Percentiles rank a stretch among this genome's conserved stretches.
phyloP scores from a whole-genome alignment of 2,113 vertebrate species.

The Arvicanthis niloticus region DNA sequence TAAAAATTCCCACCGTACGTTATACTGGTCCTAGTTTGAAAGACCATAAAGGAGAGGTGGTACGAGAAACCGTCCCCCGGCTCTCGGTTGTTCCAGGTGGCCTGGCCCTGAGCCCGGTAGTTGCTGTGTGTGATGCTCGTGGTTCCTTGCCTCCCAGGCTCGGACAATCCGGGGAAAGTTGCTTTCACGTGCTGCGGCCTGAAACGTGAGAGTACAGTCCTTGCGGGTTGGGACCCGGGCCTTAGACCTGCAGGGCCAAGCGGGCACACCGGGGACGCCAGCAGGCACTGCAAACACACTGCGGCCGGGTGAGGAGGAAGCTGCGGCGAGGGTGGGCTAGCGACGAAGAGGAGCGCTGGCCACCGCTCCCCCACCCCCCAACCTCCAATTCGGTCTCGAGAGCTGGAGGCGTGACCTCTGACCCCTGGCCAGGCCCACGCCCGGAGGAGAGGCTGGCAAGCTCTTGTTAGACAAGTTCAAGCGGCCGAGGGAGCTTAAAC shows the following conservation, averaged over 20 bases:
- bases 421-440: conserved; percentile 59
- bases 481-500: conserved; percentile 67
- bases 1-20: neutral
- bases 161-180: conserved; percentile 35
- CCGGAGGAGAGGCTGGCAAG: conserved; percentile 53
- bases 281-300: neutral
- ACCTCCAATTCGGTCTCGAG: neutral
- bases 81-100: neutral
- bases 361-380: neutral
- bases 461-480: conserved; percentile 76
- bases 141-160: neutral
- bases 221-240: neutral
- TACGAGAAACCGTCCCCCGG: neutral
- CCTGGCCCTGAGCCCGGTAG: neutral
- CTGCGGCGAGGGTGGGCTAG: neutral
- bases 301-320: neutral
- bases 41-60: neutral
- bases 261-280: neutral
- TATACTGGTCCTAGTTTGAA: neutral
- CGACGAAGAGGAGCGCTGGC: fast-evolving
- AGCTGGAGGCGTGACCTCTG: conserved; percentile 59
- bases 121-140: neutral
- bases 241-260: neutral
- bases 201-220: fast-evolving
- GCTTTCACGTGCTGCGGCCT: conserved; percentile 57